These are phyloP conservation scores for Enteromius argenteus DNA, from an alignment of 2,797 vertebrate genomes.

Conservation along the genomic window DNA sequence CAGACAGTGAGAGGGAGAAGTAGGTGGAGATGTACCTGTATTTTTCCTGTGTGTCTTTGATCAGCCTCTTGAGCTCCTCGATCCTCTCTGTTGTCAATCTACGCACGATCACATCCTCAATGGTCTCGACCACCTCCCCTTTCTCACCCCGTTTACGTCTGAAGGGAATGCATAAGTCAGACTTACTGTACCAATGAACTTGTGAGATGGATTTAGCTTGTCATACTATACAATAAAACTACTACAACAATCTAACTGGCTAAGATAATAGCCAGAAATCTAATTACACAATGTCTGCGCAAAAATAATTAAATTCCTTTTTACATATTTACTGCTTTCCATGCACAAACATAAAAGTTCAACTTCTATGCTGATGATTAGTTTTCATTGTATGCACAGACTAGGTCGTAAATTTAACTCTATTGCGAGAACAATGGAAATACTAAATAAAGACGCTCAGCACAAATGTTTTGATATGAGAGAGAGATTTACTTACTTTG, in stretches of 20 bases:
- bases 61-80: constrained; percentile 94
- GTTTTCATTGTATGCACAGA: neutral
- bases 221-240: neutral
- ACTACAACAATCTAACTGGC: neutral
- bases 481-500: constrained; percentile 86
- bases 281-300: neutral
- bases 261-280: neutral
- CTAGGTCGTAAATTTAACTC: neutral
- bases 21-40: constrained; percentile 83
- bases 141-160: constrained; percentile 98
- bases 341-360: neutral
- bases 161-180: neutral
- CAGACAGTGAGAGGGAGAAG: neutral
- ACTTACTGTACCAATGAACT: constrained; percentile 5
- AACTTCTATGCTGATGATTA: neutral
- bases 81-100: constrained; percentile 94
- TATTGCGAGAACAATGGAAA: neutral
- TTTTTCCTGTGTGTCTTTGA: constrained; percentile 96
- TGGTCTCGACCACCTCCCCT: constrained; percentile 97
- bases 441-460: neutral
- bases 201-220: neutral
- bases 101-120: constrained; percentile 97
- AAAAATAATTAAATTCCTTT: neutral
- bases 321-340: neutral
- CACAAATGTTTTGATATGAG: neutral